Evolutionary conservation across 1,140 invertebrate species (phyloP).

Genomic region (Leptinotarsa undecemlineata): DNA sequence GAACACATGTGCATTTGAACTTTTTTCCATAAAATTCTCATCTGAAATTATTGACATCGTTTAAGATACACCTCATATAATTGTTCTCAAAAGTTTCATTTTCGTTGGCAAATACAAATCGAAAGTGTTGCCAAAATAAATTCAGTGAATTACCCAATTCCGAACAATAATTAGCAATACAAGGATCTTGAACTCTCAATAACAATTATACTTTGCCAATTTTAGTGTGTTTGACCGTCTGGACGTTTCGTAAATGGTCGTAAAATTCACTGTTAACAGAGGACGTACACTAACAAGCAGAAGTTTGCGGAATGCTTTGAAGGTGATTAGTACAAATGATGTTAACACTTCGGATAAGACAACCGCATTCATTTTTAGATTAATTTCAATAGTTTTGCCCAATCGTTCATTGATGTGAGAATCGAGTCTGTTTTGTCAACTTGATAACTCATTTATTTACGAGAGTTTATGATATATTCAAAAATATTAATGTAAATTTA

Average conservation of each 20-base stretch:
- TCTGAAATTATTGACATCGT: too few species aligned
- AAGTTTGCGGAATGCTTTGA: neutral
- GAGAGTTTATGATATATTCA: too few species aligned
- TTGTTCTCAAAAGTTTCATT: neutral
- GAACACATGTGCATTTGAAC: too few species aligned
- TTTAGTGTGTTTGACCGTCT: constrained; percentile 19
- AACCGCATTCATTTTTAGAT: too few species aligned
- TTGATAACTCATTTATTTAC: too few species aligned
- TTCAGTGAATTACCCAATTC: constrained; percentile 23
- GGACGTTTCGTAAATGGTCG: constrained; percentile 7
- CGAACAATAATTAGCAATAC: constrained; percentile 18
- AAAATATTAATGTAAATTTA: too few species aligned
- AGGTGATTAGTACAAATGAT: neutral
- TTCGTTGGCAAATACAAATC: neutral
- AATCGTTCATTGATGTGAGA: too few species aligned
- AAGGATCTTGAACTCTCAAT: constrained; percentile 12
- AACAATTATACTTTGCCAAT: constrained; percentile 12
- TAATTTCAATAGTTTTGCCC: too few species aligned
- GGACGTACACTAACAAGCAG: neutral
- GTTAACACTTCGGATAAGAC: neutral
- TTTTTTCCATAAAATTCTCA: too few species aligned
- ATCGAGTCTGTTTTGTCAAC: too few species aligned
- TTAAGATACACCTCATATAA: too few species aligned
- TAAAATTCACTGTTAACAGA: constrained; percentile 1
- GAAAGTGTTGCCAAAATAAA: constrained; percentile 28